These are phyloP conservation scores for Tetranychus urticae DNA, from an alignment of 1,140 invertebrate species.

Conservation along the genomic window DNA sequence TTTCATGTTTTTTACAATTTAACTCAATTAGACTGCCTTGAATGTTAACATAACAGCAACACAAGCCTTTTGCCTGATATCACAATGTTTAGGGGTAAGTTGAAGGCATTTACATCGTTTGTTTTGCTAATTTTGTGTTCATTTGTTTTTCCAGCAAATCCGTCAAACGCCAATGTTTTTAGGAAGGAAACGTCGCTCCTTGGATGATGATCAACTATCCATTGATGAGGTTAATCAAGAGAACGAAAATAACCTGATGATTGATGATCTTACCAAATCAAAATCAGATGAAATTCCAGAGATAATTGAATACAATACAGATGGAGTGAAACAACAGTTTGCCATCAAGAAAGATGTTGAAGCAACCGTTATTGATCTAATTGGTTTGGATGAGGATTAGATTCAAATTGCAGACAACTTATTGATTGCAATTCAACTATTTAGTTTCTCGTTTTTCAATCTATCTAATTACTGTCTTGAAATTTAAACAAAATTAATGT, in stretches of 20 bases:
- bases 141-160: background rate
- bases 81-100: constrained; percentile 1
- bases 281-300: background rate
- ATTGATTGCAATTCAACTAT: too few species aligned
- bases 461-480: too few species aligned
- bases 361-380: background rate
- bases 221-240: background rate
- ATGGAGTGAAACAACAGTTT: background rate
- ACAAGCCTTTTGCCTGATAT: background rate
- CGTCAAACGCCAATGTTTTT: background rate
- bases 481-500: too few species aligned
- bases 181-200: background rate
- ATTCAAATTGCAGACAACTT: too few species aligned
- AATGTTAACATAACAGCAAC: background rate
- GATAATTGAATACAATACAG: background rate
- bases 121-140: background rate
- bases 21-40: background rate
- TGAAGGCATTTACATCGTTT: background rate
- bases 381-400: too few species aligned
- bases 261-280: background rate
- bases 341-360: background rate
- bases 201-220: background rate
- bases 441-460: too few species aligned
- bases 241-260: background rate
- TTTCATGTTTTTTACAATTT: background rate